A percentile compares a stretch with the other conserved stretches of the same genome.
Conservation (phyloP, 2,888 invertebrate genomes). For the Cremastinae sp. region DNA sequence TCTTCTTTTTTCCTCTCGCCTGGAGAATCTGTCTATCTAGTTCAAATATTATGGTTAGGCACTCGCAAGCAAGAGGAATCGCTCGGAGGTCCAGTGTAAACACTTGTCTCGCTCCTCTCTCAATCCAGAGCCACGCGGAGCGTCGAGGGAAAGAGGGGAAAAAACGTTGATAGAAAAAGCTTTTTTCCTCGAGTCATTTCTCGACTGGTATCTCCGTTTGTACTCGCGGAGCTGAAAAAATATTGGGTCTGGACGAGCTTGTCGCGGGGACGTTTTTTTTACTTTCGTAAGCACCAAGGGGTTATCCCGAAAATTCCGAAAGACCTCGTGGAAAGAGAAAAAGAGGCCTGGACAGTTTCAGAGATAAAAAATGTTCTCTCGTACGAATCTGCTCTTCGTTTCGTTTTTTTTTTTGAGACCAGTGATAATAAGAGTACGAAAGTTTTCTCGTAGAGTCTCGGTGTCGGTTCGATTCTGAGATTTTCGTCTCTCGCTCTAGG, state of each 20-base stretch:
- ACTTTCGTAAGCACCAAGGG: neutral
- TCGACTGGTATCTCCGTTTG: conserved; percentile 25
- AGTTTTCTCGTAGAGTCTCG: too few relatives aligned
- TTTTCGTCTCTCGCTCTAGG: too few relatives aligned
- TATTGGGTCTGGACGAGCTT: conserved; percentile 40
- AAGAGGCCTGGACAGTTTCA: too few relatives aligned
- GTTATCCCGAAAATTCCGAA: too few relatives aligned
- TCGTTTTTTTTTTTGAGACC: too few relatives aligned
- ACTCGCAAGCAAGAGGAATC: conserved; percentile 69
- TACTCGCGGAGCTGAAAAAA: conserved; percentile 46
- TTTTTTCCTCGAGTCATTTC: conserved; percentile 41
- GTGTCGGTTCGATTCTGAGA: too few relatives aligned
- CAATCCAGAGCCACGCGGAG: conserved; percentile 37
- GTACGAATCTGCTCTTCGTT: too few relatives aligned
- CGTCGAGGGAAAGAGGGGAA: conserved; percentile 8
- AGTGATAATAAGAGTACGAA: too few relatives aligned
- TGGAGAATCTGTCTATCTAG: conserved; percentile 69
- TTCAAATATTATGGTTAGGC: conserved; percentile 76
- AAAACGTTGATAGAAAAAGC: conserved; percentile 41
- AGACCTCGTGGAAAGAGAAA: too few relatives aligned
- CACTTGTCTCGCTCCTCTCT: conserved; percentile 57
- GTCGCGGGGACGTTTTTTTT: neutral
- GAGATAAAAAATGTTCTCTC: too few relatives aligned
- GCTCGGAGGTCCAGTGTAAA: conserved; percentile 61
- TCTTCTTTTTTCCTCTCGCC: conserved; percentile 45